These are phyloP conservation scores for Standfussiana lucernea DNA, from an alignment of 2,888 invertebrate genomes.

Conservation along the genomic window DNA sequence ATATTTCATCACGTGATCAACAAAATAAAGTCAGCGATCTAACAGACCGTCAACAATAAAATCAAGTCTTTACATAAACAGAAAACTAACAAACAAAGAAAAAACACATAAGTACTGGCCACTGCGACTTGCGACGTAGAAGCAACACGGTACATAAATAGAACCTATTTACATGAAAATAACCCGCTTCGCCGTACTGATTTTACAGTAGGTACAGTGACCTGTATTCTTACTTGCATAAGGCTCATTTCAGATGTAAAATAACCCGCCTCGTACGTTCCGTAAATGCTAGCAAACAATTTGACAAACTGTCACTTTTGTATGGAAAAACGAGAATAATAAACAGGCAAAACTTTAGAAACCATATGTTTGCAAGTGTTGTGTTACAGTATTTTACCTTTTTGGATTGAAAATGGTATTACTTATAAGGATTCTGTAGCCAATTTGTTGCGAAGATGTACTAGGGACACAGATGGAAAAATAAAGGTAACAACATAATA, in stretches of 20 bases:
- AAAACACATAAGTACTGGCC: conserved; percentile 18
- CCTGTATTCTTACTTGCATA: neutral
- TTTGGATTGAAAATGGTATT: conserved; percentile 6
- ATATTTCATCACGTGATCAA: neutral
- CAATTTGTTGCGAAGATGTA: neutral
- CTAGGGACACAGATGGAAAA: neutral
- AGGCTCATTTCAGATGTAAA: neutral
- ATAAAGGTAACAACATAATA: too few relatives aligned
- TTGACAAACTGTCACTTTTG: conserved; percentile 47
- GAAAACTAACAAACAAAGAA: conserved; percentile 15
- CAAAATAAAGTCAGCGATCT: neutral
- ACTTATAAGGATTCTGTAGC: neutral
- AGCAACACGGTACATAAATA: conserved; percentile 53
- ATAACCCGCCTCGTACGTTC: conserved; percentile 22
- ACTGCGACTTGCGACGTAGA: conserved; percentile 22
- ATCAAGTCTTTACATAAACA: neutral
- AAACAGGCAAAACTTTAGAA: conserved; percentile 56
- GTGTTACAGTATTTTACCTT: conserved; percentile 22
- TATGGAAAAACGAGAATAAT: conserved; percentile 58
- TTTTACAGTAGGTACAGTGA: neutral
- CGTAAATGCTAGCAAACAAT: conserved; percentile 48
- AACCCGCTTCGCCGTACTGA: conserved; percentile 23
- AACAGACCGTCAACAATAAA: neutral
- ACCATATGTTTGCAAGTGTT: conserved; percentile 28
- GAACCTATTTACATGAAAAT: conserved; percentile 65